These are phyloP conservation scores for Synanthedon andrenaeformis DNA, from an alignment of 2,888 invertebrate genomes.

Conservation along the genomic window DNA sequence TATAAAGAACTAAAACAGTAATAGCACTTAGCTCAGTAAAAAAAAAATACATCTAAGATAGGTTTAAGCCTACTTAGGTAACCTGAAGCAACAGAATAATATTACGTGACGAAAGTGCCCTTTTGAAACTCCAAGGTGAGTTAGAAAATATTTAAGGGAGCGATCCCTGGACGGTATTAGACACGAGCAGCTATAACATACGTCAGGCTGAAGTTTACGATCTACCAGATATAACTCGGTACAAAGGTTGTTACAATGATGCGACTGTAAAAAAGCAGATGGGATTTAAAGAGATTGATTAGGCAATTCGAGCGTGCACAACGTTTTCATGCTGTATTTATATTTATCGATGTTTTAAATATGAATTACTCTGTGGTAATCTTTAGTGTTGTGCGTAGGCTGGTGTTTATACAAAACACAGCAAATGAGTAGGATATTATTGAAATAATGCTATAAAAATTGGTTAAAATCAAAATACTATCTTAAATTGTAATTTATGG, in stretches of 20 bases:
- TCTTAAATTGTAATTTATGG: no score
- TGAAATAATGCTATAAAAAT: no score
- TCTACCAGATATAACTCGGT: conserved; percentile 5
- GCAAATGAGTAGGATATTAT: no score
- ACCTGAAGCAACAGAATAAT: conserved; percentile 22
- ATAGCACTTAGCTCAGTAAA: no score
- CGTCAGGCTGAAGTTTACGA: conserved; percentile 19
- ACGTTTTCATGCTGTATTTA: neutral
- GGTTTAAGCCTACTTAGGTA: no score
- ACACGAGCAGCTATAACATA: conserved; percentile 17
- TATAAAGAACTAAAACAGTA: no score
- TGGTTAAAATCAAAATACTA: no score
- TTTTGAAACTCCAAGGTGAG: conserved; percentile 23
- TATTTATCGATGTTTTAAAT: neutral
- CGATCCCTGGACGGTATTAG: conserved; percentile 28
- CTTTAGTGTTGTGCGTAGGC: no score
- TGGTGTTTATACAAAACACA: no score
- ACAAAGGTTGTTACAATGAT: neutral
- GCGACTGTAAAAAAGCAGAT: neutral
- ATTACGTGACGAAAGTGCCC: conserved; percentile 22
- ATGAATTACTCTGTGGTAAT: no score
- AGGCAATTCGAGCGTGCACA: neutral
- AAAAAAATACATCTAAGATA: no score
- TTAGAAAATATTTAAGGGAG: conserved; percentile 27
- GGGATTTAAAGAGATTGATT: neutral